phyloP scores from a whole-genome alignment of 2,113 vertebrate genomes.

The Tragelaphus strepsiceros region DNA sequence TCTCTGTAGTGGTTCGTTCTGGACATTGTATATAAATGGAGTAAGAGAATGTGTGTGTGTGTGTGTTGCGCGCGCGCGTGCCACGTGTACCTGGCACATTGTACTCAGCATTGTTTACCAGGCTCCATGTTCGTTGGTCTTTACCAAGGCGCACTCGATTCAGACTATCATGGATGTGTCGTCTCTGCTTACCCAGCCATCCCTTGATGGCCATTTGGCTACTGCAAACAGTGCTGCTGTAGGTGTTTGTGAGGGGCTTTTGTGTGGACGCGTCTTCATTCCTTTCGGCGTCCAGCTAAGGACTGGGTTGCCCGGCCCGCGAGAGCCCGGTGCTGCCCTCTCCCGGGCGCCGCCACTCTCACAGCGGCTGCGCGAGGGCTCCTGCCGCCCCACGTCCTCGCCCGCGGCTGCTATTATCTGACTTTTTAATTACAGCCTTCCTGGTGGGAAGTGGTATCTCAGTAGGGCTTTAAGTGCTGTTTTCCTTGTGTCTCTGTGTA shows the following conservation, averaged over 20 bases:
- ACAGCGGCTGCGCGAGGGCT: background rate
- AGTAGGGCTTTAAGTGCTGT: background rate
- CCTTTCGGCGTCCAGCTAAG: fast-evolving
- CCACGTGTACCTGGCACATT: no score
- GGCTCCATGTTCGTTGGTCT: background rate
- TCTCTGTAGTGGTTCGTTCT: background rate
- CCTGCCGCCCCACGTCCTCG: background rate
- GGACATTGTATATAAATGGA: background rate
- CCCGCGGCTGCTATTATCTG: background rate
- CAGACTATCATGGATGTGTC: fast-evolving
- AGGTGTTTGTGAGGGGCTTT: background rate
- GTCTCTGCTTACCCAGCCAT: background rate
- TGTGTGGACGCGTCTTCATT: background rate
- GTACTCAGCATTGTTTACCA: background rate
- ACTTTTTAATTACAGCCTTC: background rate
- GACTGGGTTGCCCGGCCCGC: background rate
- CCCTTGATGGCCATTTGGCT: background rate
- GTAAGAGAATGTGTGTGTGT: background rate
- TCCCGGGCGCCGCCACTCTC: no score
- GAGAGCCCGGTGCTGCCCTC: background rate
- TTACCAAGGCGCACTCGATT: background rate
- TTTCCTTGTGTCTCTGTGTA: background rate
- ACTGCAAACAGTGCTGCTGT: fast-evolving
- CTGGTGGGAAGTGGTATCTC: background rate
- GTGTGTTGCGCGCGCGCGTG: fast-evolving